These are phyloP conservation scores for Cheirogaleus medius DNA, from an alignment of 2,113 vertebrate genomes.

Conservation along the genomic window DNA sequence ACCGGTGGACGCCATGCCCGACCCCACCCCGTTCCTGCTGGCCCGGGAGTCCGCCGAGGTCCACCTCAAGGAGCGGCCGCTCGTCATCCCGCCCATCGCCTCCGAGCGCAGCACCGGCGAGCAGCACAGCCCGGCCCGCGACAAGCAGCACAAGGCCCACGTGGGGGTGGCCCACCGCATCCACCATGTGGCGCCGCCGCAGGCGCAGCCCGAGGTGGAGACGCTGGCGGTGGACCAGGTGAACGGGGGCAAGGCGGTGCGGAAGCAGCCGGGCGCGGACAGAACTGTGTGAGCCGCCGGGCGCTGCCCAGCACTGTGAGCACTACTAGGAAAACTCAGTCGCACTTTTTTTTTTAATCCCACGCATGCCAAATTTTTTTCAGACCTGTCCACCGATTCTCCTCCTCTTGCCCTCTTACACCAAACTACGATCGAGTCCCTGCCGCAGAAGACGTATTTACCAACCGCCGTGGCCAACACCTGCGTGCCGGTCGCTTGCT, in stretches of 20 bases:
- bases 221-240: constrained; percentile 96
- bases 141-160: constrained; percentile 91
- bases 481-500: constrained; percentile 87
- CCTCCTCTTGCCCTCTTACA: constrained; percentile 49
- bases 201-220: constrained; percentile 89
- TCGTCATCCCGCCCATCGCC: constrained; percentile 94
- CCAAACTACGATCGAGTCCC: constrained; percentile 65
- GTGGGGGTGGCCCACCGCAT: constrained; percentile 96
- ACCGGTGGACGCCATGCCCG: constrained; percentile 95
- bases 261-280: constrained; percentile 94
- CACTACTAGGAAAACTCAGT: constrained; percentile 69
- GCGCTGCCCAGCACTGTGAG: constrained; percentile 87
- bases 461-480: constrained; percentile 84
- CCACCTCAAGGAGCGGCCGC: constrained; percentile 91
- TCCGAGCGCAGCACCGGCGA: constrained; percentile 86
- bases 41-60: constrained; percentile 89
- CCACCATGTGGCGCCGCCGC: constrained; percentile 83
- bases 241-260: constrained; percentile 89
- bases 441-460: constrained; percentile 72
- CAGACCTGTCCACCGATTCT: constrained; percentile 69
- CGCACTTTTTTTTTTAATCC: constrained; percentile 66
- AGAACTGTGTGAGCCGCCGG: constrained; percentile 92
- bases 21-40: constrained; percentile 96
- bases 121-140: constrained; percentile 89
- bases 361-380: constrained; percentile 92